phyloP scores from a whole-genome alignment of 2,797 vertebrate genomes.

The Dallia pectoralis region DNA sequence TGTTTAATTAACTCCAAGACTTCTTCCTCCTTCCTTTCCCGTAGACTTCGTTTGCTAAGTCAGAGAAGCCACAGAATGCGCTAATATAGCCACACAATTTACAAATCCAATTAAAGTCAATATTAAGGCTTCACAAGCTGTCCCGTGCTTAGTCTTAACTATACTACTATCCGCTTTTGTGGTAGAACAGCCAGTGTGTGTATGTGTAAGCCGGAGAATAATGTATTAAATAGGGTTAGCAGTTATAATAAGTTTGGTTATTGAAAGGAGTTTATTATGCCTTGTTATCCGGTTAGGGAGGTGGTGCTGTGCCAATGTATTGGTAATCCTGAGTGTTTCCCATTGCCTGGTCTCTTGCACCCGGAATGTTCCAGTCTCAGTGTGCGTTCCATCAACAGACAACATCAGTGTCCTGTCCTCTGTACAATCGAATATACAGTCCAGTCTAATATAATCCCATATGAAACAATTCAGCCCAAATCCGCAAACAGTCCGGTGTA shows the following conservation, averaged over 20 bases:
- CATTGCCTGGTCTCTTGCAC: conserved; percentile 28
- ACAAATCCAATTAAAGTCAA: conserved; percentile 74
- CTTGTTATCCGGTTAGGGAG: conserved; percentile 70
- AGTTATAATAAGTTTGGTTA: conserved; percentile 71
- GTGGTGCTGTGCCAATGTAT: conserved; percentile 48
- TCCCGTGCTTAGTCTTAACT: conserved; percentile 52
- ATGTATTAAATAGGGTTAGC: conserved; percentile 62
- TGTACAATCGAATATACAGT: too few species aligned
- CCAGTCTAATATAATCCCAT: too few species aligned
- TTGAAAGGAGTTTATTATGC: conserved; percentile 68
- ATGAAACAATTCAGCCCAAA: neutral
- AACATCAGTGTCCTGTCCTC: neutral
- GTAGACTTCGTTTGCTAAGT: conserved; percentile 50
- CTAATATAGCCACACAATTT: conserved; percentile 63
- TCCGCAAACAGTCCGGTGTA: too few species aligned
- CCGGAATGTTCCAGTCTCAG: neutral
- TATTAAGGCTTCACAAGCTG: conserved; percentile 64
- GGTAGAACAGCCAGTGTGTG: conserved; percentile 38
- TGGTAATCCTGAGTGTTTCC: conserved; percentile 49
- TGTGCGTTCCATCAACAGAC: neutral
- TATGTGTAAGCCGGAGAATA: conserved; percentile 52
- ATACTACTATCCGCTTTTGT: conserved; percentile 59
- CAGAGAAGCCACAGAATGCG: conserved; percentile 50
- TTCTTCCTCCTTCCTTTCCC: conserved; percentile 45
- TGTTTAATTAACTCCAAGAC: conserved; percentile 73